Base-by-base conservation (phyloP, 2,888 invertebrate species). In the Amphipoea lucens region DNA sequence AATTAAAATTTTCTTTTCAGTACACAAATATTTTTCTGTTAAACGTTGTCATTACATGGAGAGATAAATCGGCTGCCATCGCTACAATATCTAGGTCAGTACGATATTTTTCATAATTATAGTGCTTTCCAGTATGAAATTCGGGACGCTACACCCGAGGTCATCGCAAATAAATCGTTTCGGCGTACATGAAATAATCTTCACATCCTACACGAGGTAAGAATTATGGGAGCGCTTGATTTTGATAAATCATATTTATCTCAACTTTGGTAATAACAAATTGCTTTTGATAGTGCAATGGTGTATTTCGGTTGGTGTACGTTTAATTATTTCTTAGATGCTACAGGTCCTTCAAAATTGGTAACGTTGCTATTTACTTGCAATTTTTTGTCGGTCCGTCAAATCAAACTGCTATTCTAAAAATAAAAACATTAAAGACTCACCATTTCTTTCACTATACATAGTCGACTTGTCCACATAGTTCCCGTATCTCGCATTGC, bases 401-500 rank as follows among this genome's bases (percentile, higher is more conserved):
- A 45, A 29, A 29, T 45, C 20, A 17, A 45, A 45, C 20, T 17
- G 17, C 45, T 45, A 11, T 20, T 6, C 20, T 20, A 42, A 51
- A 51, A 17, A 63, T 40, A 14, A 42, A 51, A 23, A 40, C 0
- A 40, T 20, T 9, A 12, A 4, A 48, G 3, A 92, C 95, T 94
- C 65, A 96, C 96, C 95, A 86, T 90, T 94, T 82, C 93, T 93
- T 60, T 96, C 96, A 77, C 90, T 92, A 74, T 92, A 94, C 3
- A 92, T 83, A 48, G 90, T 80, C 20, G 90, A 90, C 85, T 95
- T 96, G 75, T 96, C 96, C 1, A 91, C 93, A 81, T 96, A 97
- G 87, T 95, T 95, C 4, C 96, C 96, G 76, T 97, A 96, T 79
- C 97, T 97, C 0, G 98, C 98, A 93, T 98, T 98, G 97, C 99